Percentiles rank a stretch among this genome's conserved stretches.
Conservation (phyloP, 2,797 vertebrate genomes). For the Mico argentatus region DNA sequence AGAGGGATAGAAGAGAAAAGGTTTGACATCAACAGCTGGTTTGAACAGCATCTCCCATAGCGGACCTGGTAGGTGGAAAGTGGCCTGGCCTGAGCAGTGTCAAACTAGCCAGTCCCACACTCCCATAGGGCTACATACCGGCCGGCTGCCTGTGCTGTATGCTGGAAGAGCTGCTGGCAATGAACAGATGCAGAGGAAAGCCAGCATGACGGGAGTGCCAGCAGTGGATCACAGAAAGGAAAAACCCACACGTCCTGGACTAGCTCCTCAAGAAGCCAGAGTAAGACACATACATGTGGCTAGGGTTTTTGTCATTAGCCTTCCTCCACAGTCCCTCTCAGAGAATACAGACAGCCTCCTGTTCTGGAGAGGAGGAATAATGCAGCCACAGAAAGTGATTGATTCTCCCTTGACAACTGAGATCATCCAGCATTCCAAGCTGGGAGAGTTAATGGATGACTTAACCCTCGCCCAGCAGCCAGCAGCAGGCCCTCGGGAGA, state of each 20-base stretch:
- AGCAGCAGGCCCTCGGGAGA: constrained; percentile 79
- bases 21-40: background rate
- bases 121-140: background rate
- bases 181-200: constrained; percentile 47
- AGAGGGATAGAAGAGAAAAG: background rate
- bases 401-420: constrained; percentile 84
- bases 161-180: background rate
- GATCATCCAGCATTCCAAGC: constrained; percentile 83
- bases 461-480: constrained; percentile 78
- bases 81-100: background rate
- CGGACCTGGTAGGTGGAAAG: background rate
- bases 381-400: constrained; percentile 78
- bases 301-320: background rate
- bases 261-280: background rate
- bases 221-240: background rate
- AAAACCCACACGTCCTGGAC: background rate
- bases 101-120: background rate
- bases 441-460: constrained; percentile 85
- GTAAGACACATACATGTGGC: background rate
- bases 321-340: background rate
- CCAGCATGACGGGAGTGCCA: background rate
- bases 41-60: background rate
- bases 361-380: constrained; percentile 58
- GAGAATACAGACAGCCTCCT: background rate
- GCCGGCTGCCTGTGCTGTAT: background rate